Conservation (phyloP, 2,797 vertebrate species). For the Clangula hyemalis region DNA sequence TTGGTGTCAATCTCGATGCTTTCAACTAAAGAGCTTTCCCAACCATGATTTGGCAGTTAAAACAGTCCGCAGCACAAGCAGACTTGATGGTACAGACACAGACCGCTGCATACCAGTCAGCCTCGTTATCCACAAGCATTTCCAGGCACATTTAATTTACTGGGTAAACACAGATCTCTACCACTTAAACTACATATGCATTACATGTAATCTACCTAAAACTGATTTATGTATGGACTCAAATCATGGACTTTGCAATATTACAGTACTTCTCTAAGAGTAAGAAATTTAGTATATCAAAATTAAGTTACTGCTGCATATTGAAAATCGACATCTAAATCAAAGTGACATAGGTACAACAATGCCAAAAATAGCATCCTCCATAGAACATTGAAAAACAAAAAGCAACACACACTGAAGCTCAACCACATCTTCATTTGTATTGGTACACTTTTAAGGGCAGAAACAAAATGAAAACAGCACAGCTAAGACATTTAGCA, state of each 20-base stretch:
- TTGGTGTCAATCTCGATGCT: not conserved
- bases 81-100: not conserved
- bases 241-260: not conserved
- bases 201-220: not conserved
- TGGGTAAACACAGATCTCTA: not conserved
- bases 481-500: fast-evolving
- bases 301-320: not conserved
- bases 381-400: not conserved
- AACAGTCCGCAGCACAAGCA: not conserved
- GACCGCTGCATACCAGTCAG: not conserved
- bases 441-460: not conserved
- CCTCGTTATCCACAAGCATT: not conserved
- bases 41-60: not conserved
- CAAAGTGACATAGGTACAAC: not conserved
- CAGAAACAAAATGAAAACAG: not conserved
- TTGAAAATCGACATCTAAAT: not conserved
- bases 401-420: not conserved
- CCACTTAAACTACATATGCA: not conserved
- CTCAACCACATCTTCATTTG: not conserved
- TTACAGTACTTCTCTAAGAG: not conserved
- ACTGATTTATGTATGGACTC: not conserved
- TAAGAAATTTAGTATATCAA: not conserved
- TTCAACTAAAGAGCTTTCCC: not conserved
- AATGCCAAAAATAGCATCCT: not conserved
- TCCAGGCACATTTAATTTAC: not conserved